phyloP scores from a whole-genome alignment of 2,797 vertebrate species.

The Xenops minutus region DNA sequence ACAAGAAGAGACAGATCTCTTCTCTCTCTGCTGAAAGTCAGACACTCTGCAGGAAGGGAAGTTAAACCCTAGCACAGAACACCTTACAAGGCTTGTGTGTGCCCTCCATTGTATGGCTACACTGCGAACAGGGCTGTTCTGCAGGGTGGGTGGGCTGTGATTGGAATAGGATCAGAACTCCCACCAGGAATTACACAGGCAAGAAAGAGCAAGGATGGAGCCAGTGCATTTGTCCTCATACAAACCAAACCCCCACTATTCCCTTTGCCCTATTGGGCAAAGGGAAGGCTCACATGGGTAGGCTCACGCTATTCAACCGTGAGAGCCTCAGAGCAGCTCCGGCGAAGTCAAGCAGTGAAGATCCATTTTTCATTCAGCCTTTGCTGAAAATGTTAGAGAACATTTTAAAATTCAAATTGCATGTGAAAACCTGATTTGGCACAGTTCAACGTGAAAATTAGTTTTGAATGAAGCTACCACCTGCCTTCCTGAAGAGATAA shows the following conservation, averaged over 20 bases:
- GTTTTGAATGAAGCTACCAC: conserved; percentile 26
- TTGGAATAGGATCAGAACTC: not conserved
- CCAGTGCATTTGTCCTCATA: not conserved
- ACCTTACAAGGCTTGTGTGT: rapidly evolving
- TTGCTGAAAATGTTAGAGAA: not conserved
- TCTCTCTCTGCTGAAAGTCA: not conserved
- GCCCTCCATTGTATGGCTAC: rapidly evolving
- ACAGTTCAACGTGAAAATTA: conserved; percentile 13
- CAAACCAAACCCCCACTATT: not conserved
- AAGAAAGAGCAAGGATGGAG: not conserved
- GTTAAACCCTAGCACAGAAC: not conserved
- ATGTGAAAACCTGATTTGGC: conserved; percentile 31
- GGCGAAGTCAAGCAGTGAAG: not conserved
- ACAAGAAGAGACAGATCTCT: not conserved
- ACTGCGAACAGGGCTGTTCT: not conserved
- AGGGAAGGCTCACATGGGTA: not conserved
- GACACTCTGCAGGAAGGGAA: not conserved
- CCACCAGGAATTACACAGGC: not conserved
- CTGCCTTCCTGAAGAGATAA: conserved; percentile 19
- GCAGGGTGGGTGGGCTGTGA: too few species aligned
- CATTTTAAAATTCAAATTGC: not conserved
- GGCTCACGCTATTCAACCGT: rapidly evolving
- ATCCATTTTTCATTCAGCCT: not conserved
- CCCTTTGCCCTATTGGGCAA: not conserved
- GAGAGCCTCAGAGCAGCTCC: not conserved